Evolutionary conservation across 1,140 invertebrate genomes (phyloP).

Genomic region (Microplitis demolitor): DNA sequence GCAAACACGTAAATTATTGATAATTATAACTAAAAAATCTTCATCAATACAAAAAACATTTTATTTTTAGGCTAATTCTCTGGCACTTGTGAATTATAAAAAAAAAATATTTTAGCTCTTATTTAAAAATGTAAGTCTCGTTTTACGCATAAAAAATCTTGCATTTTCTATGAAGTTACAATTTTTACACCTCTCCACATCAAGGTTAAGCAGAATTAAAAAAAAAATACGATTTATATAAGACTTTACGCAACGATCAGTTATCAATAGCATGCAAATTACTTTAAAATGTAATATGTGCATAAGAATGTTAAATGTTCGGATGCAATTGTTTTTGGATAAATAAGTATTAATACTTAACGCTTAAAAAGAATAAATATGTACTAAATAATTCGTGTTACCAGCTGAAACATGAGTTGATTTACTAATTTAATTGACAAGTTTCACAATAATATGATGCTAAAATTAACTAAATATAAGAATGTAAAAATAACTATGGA

Average conservation of each 20-base stretch:
- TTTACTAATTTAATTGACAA: background rate
- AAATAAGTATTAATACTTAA: background rate
- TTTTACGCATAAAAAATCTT: no score
- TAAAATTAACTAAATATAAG: no score
- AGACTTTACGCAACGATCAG: background rate
- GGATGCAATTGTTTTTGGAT: slow-evolving; percentile 10
- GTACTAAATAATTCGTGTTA: background rate
- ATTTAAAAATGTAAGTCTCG: no score
- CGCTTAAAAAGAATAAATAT: background rate
- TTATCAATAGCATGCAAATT: slow-evolving; percentile 10
- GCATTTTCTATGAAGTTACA: no score
- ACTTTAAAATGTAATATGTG: background rate
- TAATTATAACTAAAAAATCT: no score
- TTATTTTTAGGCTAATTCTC: no score
- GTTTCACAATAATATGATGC: background rate
- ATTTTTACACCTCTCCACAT: background rate
- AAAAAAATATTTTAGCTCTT: no score
- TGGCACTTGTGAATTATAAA: no score
- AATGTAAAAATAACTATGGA: no score
- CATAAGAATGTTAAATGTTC: background rate
- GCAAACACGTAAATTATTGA: no score
- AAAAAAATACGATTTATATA: background rate
- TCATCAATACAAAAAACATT: no score
- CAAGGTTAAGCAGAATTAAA: background rate
- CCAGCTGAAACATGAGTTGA: background rate